A percentile compares a stretch with the other conserved stretches of the same genome.
Evolutionary conservation across 1,140 invertebrate genomes (phyloP).

Genomic region (Hyles vespertilio): DNA sequence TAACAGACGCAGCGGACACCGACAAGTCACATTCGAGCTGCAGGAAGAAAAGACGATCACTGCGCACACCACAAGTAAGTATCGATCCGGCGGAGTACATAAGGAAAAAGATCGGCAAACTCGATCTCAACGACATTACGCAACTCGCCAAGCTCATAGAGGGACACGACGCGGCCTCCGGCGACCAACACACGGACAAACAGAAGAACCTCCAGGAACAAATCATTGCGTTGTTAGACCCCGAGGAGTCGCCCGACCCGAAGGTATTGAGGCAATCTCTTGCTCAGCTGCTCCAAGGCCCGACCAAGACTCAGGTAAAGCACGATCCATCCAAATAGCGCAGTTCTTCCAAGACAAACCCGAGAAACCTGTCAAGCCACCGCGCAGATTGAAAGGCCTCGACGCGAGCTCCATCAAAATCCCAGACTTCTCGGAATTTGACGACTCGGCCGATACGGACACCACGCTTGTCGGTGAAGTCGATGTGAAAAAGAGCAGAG

Average conservation of each 20-base stretch:
- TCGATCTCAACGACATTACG: constrained; percentile 59
- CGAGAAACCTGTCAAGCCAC: constrained; percentile 32
- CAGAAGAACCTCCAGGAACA: constrained; percentile 55
- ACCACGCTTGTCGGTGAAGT: constrained; percentile 29
- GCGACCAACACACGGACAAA: constrained; percentile 34
- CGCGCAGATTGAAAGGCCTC: constrained; percentile 50
- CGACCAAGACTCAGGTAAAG: constrained; percentile 32
- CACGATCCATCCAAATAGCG: constrained; percentile 26
- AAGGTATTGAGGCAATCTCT: constrained; percentile 44
- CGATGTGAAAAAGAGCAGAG: constrained; percentile 24
- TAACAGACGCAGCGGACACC: constrained; percentile 46
- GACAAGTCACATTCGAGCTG: constrained; percentile 59
- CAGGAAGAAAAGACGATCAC: constrained; percentile 50
- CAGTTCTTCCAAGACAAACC: constrained; percentile 40
- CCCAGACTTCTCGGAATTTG: constrained; percentile 42
- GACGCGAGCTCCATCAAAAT: constrained; percentile 44
- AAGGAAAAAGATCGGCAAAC: constrained; percentile 56
- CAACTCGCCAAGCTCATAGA: constrained; percentile 54
- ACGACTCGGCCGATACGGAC: constrained; percentile 47
- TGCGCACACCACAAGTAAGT: constrained; percentile 63
- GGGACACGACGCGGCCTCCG: constrained; percentile 40
- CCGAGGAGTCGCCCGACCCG: constrained; percentile 54
- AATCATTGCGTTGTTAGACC: constrained; percentile 54
- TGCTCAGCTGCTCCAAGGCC: constrained; percentile 43
- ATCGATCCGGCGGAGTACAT: constrained; percentile 57